These are phyloP conservation scores for Zaprionus capensis DNA, from an alignment of 1,140 invertebrate genomes.

Conservation along the genomic window DNA sequence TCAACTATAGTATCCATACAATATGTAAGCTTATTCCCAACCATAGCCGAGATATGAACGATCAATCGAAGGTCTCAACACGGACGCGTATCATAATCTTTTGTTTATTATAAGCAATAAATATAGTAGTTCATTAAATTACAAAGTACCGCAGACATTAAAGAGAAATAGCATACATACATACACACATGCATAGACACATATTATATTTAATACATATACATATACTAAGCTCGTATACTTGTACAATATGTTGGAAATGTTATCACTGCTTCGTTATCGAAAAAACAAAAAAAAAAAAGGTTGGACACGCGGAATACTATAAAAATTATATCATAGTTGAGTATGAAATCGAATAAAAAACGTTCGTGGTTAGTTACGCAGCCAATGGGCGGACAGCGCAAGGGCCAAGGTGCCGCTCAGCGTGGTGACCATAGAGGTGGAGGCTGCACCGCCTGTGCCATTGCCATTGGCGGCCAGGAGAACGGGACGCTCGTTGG, in stretches of 20 bases:
- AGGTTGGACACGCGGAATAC: constrained; percentile 33
- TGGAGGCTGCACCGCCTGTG: constrained; percentile 39
- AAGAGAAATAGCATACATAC: constrained; percentile 1
- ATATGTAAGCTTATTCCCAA: background rate
- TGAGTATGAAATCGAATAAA: constrained; percentile 26
- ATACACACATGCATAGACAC: background rate
- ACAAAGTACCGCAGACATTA: constrained; percentile 41
- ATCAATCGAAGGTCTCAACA: background rate
- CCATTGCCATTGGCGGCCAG: constrained; percentile 46
- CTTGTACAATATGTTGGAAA: constrained; percentile 17
- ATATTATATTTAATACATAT: constrained; percentile 6
- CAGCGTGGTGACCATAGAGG: constrained; percentile 19
- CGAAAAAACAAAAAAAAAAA: constrained; percentile 23
- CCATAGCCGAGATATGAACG: background rate
- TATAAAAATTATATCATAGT: constrained; percentile 25
- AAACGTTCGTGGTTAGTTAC: constrained; percentile 27
- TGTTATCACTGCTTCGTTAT: constrained; percentile 34
- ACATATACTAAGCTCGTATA: constrained; percentile 15
- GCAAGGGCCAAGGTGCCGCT: constrained; percentile 38
- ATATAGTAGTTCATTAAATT: constrained; percentile 55
- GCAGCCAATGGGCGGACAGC: constrained; percentile 23
- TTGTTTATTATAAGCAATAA: constrained; percentile 59
- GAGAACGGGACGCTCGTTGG: constrained; percentile 65
- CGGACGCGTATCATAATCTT: constrained; percentile 25
- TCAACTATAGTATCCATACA: background rate